Evolutionary conservation across 2,113 vertebrate genomes (phyloP).

Genomic region (Enhydra lutris): DNA sequence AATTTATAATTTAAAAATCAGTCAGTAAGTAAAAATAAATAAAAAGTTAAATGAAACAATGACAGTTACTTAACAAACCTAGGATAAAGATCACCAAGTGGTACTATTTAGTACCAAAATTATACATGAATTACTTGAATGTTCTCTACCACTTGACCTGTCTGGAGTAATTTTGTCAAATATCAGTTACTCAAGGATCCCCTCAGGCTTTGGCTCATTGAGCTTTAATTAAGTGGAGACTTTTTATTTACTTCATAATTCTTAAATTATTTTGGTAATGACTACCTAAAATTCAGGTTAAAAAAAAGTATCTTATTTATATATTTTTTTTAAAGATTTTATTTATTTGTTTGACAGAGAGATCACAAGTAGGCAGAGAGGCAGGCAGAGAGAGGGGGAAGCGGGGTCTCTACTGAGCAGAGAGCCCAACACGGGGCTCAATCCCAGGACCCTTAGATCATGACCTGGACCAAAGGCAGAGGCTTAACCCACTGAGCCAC

Average conservation of each 20-base stretch:
- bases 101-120: background rate
- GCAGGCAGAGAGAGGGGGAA: no score
- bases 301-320: background rate
- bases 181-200: background rate
- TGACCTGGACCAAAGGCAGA: no score
- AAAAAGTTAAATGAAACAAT: background rate
- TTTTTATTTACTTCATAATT: constrained; percentile 12
- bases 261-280: background rate
- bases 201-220: background rate
- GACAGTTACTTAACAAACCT: background rate
- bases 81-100: background rate
- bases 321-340: no score
- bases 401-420: no score
- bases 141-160: no score
- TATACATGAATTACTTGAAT: background rate
- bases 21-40: background rate
- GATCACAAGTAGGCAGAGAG: no score
- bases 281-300: background rate
- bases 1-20: background rate
- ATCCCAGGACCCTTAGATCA: no score
- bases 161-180: background rate
- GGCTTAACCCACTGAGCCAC: no score
- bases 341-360: no score
- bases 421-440: no score
- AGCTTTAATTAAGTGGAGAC: background rate